Evolutionary conservation across 1,140 invertebrate genomes (phyloP).

Genomic region (Drosophila pruinosa): DNA sequence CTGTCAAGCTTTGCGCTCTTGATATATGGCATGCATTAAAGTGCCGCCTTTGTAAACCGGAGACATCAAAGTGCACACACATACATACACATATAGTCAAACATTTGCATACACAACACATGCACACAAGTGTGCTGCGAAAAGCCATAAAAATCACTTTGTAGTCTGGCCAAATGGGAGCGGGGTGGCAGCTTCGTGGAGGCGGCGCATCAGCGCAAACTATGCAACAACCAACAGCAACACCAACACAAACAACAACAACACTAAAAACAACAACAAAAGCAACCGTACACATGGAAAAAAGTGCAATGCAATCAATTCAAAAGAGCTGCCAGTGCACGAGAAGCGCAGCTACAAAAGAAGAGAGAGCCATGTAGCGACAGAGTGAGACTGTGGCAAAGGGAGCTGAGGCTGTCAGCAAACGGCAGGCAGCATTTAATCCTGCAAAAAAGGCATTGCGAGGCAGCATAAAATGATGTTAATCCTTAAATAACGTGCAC

Average conservation of each 20-base stretch:
- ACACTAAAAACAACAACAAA: too few species aligned
- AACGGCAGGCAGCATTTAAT: conserved; percentile 65
- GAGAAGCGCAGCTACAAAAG: background rate
- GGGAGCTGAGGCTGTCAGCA: conserved; percentile 18
- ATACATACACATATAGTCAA: conserved; percentile 36
- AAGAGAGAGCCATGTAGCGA: background rate
- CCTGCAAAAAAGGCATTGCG: conserved; percentile 77
- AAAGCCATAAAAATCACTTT: conserved; percentile 80
- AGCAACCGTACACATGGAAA: conserved; percentile 23
- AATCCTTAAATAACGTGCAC: conserved; percentile 74
- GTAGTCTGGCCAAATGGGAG: conserved; percentile 28
- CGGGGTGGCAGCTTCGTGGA: conserved; percentile 38
- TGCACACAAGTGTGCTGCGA: conserved; percentile 18
- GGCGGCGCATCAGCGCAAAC: conserved; percentile 72
- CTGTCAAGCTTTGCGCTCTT: conserved; percentile 65
- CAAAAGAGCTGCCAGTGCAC: conserved; percentile 48
- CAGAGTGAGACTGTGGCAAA: background rate
- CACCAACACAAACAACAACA: conserved; percentile 49
- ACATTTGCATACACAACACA: conserved; percentile 58
- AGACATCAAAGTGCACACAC: conserved; percentile 70
- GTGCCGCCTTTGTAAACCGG: conserved; percentile 71
- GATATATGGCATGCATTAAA: conserved; percentile 73
- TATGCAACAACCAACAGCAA: conserved; percentile 66
- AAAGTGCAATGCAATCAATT: conserved; percentile 80
- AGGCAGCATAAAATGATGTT: conserved; percentile 78